Percentiles rank a stretch among this genome's conserved stretches.
Evolutionary conservation across 1,140 invertebrate species (phyloP).

Genomic region (Hyphantria cunea): DNA sequence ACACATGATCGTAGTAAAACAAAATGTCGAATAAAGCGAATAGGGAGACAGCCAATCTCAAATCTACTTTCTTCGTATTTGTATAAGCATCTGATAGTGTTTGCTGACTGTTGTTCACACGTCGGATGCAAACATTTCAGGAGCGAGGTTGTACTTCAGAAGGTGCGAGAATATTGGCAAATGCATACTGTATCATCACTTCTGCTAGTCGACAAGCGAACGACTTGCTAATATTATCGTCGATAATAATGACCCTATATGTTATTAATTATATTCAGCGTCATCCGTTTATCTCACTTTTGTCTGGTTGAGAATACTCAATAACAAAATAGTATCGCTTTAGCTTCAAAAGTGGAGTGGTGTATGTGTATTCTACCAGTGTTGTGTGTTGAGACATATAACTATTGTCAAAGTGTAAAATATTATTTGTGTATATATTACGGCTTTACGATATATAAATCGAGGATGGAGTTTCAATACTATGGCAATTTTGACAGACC

Average conservation of each 20-base stretch:
- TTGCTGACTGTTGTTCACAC: conserved; percentile 46
- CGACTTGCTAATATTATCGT: conserved; percentile 28
- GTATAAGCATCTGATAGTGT: conserved; percentile 49
- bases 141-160: neutral
- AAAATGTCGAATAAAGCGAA: neutral
- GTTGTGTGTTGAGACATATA: conserved; percentile 3
- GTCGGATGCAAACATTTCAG: conserved; percentile 18
- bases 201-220: conserved; percentile 5
- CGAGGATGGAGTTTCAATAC: conserved; percentile 70
- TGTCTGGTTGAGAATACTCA: conserved; percentile 55
- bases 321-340: conserved; percentile 67
- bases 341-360: conserved; percentile 49
- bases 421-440: too few relatives aligned
- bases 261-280: conserved; percentile 39
- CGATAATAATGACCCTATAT: conserved; percentile 42
- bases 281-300: conserved; percentile 65
- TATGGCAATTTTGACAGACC: conserved; percentile 64
- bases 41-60: neutral
- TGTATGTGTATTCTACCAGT: conserved; percentile 44
- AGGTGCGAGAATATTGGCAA: conserved; percentile 14
- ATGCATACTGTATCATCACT: conserved; percentile 12
- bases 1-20: neutral
- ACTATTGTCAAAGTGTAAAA: too few relatives aligned
- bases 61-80: conserved; percentile 36
- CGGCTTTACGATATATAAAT: neutral